Evolutionary conservation across 92 coral and sea anemone genomes (phyloP).

Genomic region (Porites evermanni): DNA sequence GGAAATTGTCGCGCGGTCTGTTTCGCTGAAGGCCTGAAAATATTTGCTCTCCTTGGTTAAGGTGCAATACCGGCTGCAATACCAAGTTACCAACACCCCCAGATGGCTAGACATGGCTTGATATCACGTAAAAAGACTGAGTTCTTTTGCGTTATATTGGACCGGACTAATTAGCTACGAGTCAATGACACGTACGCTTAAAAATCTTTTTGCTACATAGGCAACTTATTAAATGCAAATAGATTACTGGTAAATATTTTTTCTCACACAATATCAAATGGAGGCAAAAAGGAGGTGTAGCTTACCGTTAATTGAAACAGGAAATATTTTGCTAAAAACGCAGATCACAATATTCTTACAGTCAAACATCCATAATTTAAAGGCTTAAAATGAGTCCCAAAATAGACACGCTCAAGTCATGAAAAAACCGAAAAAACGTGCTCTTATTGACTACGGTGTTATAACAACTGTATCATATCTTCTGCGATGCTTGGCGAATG

Average conservation of each 20-base stretch:
- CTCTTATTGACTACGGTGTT: too few relatives aligned
- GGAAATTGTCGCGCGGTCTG: too few relatives aligned
- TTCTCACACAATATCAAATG: conserved; percentile 13
- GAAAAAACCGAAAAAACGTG: too few relatives aligned
- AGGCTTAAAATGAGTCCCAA: background rate
- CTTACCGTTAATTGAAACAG: background rate
- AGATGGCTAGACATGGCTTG: too few relatives aligned
- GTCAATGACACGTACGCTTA: too few relatives aligned
- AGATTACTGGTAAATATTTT: background rate
- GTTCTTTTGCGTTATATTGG: background rate
- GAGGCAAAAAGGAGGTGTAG: background rate
- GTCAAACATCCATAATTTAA: background rate
- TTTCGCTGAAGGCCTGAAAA: too few relatives aligned
- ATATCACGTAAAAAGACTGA: too few relatives aligned
- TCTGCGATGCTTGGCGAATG: too few relatives aligned
- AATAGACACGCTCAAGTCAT: background rate
- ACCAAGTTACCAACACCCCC: too few relatives aligned
- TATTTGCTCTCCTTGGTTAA: too few relatives aligned
- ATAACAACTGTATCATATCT: too few relatives aligned
- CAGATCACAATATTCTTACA: background rate
- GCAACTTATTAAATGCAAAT: background rate
- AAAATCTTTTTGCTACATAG: background rate
- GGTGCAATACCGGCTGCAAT: too few relatives aligned
- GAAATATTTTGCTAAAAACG: background rate
- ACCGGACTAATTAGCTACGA: background rate